Percentiles rank a stretch among this genome's conserved stretches.
These are phyloP conservation scores for Nomada fabriciana DNA, from an alignment of 2,888 invertebrate species.

Conservation along the genomic window DNA sequence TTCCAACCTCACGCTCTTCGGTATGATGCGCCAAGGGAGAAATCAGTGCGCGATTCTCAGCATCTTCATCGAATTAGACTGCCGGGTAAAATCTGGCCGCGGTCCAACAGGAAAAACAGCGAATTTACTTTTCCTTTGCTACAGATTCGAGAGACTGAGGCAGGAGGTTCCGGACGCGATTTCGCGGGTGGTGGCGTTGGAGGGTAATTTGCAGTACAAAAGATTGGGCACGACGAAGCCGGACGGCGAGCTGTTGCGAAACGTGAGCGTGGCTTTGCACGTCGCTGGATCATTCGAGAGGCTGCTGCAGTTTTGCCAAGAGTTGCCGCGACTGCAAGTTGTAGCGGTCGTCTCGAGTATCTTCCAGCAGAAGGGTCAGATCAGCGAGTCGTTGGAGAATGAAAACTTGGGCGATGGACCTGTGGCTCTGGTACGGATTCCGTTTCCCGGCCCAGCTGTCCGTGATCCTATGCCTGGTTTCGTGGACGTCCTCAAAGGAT, in stretches of 20 bases:
- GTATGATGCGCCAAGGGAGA: background rate
- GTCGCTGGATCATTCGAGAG: conserved; percentile 73
- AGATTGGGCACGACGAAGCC: conserved; percentile 65
- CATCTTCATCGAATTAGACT: background rate
- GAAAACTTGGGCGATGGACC: conserved; percentile 68
- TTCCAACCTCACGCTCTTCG: no score
- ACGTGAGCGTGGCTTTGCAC: conserved; percentile 75
- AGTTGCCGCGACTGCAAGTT: conserved; percentile 68
- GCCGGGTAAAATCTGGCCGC: conserved; percentile 5
- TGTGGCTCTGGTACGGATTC: conserved; percentile 71
- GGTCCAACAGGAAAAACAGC: conserved; percentile 1
- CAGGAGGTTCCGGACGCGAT: conserved; percentile 72
- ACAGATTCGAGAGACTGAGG: conserved; percentile 77
- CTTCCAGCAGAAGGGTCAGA: conserved; percentile 64
- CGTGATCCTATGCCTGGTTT: conserved; percentile 79
- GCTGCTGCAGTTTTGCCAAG: conserved; percentile 70
- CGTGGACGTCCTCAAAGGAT: conserved; percentile 73
- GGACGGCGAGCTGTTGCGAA: conserved; percentile 55
- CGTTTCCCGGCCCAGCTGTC: conserved; percentile 75
- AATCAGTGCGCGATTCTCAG: background rate
- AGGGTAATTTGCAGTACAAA: conserved; percentile 77
- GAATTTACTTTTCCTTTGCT: background rate
- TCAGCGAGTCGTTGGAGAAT: conserved; percentile 56
- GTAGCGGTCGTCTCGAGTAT: conserved; percentile 64
- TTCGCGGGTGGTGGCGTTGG: conserved; percentile 69